Base-by-base conservation (phyloP, 2,888 invertebrate genomes). In the Julus scanicus region DNA sequence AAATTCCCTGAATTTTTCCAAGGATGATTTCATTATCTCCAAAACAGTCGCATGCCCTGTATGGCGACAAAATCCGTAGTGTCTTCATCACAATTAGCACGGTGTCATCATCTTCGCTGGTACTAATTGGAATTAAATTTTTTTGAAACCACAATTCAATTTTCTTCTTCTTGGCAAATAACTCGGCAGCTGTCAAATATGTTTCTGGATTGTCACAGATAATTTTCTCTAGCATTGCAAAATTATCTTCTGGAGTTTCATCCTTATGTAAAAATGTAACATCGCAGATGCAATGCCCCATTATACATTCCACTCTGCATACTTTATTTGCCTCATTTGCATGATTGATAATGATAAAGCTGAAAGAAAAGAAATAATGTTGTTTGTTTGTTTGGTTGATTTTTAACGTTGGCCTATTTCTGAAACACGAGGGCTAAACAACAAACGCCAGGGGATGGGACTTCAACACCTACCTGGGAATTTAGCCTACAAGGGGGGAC, bases 11-110 rank as follows among this genome's bases (percentile, higher is more conserved):
- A 80, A 92, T 91, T 89, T 91, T 91, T 15, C 91, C 91, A 3
- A 92, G 90, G 87, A 92, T 91, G n/a, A 92, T 92, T 89, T 92
- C 92, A 90, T 92, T 92, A 0, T 91, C 91, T 88, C 92, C 91
- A n/a, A 90, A 89, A 90, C 92, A 92, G 89, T 91, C 90, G 1
- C 91, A 91, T 20, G 90, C 88, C 29, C 89, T 90, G 89, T 92
- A 92, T 4, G 92, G 92, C 13, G 92, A 91, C 40, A 90, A 90
- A 86, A 92, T 91, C 29, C 90, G 90, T 80, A 92, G 89, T 29
- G 91, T 91, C n/a, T 88, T 84, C 85, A 87, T 88, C 13, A 89
- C 71, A 20, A n/a, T 86, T n/a, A 89, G 84, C 13, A 80, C 44
- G n/a, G 29, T 86, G 90, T 63, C 37, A 8, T 83, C 80, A 17